phyloP scores from a whole-genome alignment of 2,888 invertebrate genomes.

The Acanthococcus lagerstroemiae region DNA sequence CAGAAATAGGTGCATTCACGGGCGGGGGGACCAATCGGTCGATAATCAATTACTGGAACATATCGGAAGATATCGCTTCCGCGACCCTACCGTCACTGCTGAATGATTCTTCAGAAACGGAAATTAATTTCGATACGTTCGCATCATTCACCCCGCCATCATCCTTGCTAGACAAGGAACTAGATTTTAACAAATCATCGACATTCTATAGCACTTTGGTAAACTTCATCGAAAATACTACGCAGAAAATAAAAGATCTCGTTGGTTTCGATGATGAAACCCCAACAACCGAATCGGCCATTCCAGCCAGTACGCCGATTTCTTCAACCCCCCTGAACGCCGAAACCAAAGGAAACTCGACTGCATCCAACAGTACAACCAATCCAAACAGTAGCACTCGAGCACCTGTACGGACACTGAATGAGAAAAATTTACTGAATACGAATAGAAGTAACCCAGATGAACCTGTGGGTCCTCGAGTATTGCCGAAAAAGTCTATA shows the following conservation, averaged over 20 bases:
- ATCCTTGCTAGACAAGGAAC: background rate
- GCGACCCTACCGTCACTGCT: background rate
- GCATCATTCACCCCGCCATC: background rate
- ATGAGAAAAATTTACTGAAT: background rate
- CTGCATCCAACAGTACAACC: background rate
- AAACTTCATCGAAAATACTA: constrained; percentile 13
- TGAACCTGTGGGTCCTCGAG: background rate
- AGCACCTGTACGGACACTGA: background rate
- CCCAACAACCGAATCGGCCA: background rate
- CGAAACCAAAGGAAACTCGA: background rate
- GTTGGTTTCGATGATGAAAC: background rate
- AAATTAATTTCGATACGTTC: background rate
- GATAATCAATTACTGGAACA: too few species aligned
- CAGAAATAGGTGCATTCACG: too few species aligned
- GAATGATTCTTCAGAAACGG: background rate
- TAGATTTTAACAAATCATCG: background rate
- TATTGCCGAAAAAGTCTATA: constrained; percentile 23
- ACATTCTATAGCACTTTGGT: constrained; percentile 4
- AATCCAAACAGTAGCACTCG: background rate
- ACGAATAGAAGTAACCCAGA: background rate
- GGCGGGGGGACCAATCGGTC: too few species aligned
- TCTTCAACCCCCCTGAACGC: background rate
- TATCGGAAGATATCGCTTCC: background rate
- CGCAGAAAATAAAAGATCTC: constrained; percentile 9
- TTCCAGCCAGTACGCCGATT: background rate